Percentiles rank a stretch among this genome's conserved stretches.
Evolutionary conservation across 2,888 invertebrate species (phyloP).

Genomic region (Bimastos eiseni): DNA sequence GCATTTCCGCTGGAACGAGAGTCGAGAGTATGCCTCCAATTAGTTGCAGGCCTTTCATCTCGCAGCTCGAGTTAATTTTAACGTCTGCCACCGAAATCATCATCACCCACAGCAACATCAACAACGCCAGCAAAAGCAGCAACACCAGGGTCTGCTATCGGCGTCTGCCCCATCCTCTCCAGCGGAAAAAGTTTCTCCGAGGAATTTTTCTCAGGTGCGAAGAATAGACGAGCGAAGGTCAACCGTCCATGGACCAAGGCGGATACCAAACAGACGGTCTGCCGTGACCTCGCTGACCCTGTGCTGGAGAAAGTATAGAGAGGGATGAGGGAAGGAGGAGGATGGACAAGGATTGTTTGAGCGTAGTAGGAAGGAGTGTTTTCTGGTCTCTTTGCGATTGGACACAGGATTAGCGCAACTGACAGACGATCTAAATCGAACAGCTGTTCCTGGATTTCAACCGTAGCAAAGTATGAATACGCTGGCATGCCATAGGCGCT

Average conservation of each 20-base stretch:
- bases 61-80: neutral
- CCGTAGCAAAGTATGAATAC: no score
- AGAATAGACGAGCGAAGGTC: neutral
- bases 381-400: neutral
- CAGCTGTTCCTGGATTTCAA: neutral
- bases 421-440: neutral
- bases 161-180: neutral
- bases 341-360: neutral
- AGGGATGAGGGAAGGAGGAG: neutral
- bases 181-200: neutral
- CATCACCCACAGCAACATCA: no score
- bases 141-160: neutral
- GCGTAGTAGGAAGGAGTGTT: neutral
- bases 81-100: neutral
- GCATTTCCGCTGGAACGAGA: neutral
- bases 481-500: no score
- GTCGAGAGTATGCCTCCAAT: neutral
- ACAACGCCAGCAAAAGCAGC: neutral
- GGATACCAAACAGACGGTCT: neutral
- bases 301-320: neutral
- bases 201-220: slow-evolving; percentile 5
- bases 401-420: neutral
- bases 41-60: neutral
- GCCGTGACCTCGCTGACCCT: neutral
- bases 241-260: neutral